Base-by-base conservation (phyloP, 2,113 vertebrate species). In the Eolophus roseicapilla region DNA sequence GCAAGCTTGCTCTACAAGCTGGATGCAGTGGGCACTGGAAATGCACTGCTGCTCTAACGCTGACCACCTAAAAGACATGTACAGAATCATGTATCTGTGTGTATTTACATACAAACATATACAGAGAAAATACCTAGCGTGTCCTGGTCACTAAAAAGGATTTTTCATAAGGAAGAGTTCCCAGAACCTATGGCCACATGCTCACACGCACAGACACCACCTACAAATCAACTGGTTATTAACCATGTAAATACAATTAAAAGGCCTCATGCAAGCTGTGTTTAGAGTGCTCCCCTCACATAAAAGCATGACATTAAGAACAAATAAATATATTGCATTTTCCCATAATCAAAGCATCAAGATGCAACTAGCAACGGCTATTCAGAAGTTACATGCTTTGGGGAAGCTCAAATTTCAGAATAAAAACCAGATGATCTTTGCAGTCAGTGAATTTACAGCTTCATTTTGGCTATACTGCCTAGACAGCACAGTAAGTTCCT, bases 51-150 rank as follows among this genome's bases (percentile, higher is more conserved):
- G 73, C 20, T 43, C 37, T 39, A 35, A 47, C 19, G 8, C 4
- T 6, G 50, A 13, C 33, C 7, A 46, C 18, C 29, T 64, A 4
- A 41, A 33, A 49, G 12, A 49, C 13, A 7, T 35, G 57, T 21
- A 35, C 7, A 59, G 57, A 35, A 59, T 35, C 57, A 15, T 35
- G 21, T 9, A n/a, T 59, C 57, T 35, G 21, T 4, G 9, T 5
- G 10, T 19, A 71, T n/a, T n/a, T n/a, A 50, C 12, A 29, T 3
- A 57, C 0, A 3, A 11, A 18, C 5, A 17, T 3, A 59, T 17
- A 57, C 9, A 68, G 29, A 63, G 43, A 78, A 80, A 80, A 84
- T 9, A 69, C 4, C 33, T 65, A 44, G 16, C 11, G 17, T 4
- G 15, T 70, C 60, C 12, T 44, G 37, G 41, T 76, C n/a, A 47